Percentiles rank a stretch among this genome's conserved stretches.
Conservation (phyloP, 1,140 invertebrate species). For the Solen grandis region DNA sequence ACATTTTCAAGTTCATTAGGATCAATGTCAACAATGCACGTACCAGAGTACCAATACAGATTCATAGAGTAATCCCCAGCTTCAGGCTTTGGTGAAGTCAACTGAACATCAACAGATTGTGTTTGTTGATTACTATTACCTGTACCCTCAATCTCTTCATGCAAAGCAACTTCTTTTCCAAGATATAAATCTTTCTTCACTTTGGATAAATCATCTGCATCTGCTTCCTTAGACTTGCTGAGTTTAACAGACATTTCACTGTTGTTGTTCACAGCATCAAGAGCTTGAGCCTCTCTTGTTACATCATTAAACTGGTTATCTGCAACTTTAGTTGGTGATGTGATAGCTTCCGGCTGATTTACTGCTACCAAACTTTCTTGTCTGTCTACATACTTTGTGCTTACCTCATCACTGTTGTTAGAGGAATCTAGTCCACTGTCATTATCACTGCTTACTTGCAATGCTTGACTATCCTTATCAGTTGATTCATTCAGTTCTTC, state of each 20-base stretch:
- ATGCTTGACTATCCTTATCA: neutral
- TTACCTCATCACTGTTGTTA: conserved; percentile 18
- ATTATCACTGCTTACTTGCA: conserved; percentile 1
- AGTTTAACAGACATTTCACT: conserved; percentile 2
- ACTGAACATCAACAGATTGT: neutral
- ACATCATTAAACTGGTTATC: conserved; percentile 1
- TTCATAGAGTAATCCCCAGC: conserved; percentile 39
- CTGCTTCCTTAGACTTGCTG: neutral
- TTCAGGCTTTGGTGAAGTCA: neutral
- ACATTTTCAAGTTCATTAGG: conserved; percentile 36
- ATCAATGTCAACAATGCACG: conserved; percentile 31
- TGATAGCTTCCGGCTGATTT: conserved; percentile 15
- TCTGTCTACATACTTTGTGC: conserved; percentile 27
- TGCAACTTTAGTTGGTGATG: conserved; percentile 24
- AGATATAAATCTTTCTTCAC: conserved; percentile 28
- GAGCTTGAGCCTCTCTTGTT: neutral
- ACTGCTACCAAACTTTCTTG: conserved; percentile 19
- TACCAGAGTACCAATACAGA: conserved; percentile 48
- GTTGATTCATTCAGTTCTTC: neutral
- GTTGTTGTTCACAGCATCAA: conserved; percentile 48
- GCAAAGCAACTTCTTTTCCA: conserved; percentile 36
- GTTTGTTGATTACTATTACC: neutral
- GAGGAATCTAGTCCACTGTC: conserved; percentile 45
- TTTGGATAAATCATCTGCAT: neutral
- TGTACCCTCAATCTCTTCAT: neutral